Evolutionary conservation across 2,888 invertebrate genomes (phyloP).

Genomic region (Ceriagrion tenellum): DNA sequence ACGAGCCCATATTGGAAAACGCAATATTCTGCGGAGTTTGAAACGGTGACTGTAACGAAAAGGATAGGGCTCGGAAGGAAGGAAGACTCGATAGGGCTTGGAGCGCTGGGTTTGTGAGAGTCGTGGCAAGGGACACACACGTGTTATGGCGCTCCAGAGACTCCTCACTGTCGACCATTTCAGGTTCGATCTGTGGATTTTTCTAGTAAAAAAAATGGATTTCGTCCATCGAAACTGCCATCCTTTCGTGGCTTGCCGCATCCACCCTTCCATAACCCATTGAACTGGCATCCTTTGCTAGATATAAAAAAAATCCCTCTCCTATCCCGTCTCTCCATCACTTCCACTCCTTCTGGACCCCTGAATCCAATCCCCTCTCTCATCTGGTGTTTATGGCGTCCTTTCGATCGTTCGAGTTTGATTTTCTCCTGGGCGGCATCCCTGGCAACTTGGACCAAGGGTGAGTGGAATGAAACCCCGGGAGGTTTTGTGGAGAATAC

Average conservation of each 20-base stretch:
- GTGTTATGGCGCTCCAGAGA: too few species aligned
- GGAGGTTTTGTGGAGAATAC: neutral
- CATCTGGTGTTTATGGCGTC: neutral
- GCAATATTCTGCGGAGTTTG: neutral
- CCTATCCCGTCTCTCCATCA: neutral
- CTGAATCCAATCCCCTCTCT: neutral
- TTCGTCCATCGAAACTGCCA: neutral
- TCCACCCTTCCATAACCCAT: neutral
- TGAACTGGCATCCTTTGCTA: neutral
- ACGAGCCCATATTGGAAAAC: too few species aligned
- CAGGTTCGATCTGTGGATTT: neutral
- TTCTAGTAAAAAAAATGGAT: neutral
- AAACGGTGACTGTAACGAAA: neutral
- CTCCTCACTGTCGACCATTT: neutral
- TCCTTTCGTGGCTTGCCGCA: neutral
- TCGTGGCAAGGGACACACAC: neutral
- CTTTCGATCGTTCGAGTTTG: slow-evolving; percentile 1
- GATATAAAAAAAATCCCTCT: neutral
- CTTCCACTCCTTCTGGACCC: neutral
- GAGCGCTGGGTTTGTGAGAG: neutral
- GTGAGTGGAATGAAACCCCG: neutral
- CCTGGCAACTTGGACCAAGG: neutral
- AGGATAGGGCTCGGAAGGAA: neutral
- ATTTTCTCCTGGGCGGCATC: neutral
- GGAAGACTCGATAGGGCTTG: neutral